Evolutionary conservation across 1,140 invertebrate genomes (phyloP).

Genomic region (Drosophila varians): DNA sequence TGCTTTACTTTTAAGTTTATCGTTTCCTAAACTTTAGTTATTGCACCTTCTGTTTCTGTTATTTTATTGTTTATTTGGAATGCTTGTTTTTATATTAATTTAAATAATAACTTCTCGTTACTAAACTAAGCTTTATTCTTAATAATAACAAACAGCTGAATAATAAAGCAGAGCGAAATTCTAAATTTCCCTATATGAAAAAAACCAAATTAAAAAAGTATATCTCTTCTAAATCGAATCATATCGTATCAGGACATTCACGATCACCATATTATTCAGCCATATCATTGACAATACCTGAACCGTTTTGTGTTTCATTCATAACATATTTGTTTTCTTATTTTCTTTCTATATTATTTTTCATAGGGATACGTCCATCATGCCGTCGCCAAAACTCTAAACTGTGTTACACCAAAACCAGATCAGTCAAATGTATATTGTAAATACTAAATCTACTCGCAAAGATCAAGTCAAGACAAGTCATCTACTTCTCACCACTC

Average conservation of each 20-base stretch:
- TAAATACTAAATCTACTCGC: conserved; percentile 61
- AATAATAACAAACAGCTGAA: conserved; percentile 46
- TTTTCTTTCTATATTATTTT: conserved; percentile 74
- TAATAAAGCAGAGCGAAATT: conserved; percentile 60
- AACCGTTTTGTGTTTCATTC: conserved; percentile 58
- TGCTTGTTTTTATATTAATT: conserved; percentile 16
- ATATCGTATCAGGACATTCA: conserved; percentile 1
- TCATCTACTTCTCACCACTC: conserved; percentile 48
- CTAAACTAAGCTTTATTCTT: conserved; percentile 37
- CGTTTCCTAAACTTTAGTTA: conserved; percentile 10
- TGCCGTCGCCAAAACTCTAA: conserved; percentile 80
- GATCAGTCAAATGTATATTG: conserved; percentile 52
- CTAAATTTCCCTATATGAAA: conserved; percentile 38
- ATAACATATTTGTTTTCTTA: conserved; percentile 69
- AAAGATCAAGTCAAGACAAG: conserved; percentile 54
- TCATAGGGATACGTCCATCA: conserved; percentile 77
- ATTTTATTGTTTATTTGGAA: conserved; percentile 5
- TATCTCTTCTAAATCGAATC: conserved; percentile 17
- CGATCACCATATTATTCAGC: conserved; percentile 21
- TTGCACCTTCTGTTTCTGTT: conserved; percentile 18
- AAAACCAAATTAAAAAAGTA: conserved; percentile 15
- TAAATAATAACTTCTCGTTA: conserved; percentile 4
- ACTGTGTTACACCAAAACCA: conserved; percentile 65
- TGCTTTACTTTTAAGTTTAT: conserved; percentile 14
- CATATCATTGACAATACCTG: conserved; percentile 26